Evolutionary conservation across 2,888 invertebrate genomes (phyloP), one percentile per base, ranked within the genome.

Genomic region (Saturnia japonica): DNA sequence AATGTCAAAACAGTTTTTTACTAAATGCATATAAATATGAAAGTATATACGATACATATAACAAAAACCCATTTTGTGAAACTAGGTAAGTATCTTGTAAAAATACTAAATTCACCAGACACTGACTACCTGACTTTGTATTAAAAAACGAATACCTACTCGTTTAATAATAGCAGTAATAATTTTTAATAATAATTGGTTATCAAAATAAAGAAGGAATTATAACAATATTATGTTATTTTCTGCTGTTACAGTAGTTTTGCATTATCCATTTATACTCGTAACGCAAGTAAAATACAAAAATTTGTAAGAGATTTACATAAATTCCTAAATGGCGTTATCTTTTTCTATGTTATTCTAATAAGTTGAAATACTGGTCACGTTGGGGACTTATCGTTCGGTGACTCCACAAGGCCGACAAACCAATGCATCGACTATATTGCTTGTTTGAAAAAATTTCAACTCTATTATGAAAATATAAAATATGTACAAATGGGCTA

Each of bases 321-420:
- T 47, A 47, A 16, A 47, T 47, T 47, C 47, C 47, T 47, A 47
- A 43, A 8, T 43, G 43, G 19, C 47, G 47, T 47, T 47, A 47
- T 19, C 22, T 54, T 54, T 54, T 54, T 54, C 12, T 22, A 22
- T 45, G 45, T 54, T 54, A 11, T 54, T 22, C 11, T 11, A 54
- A 54, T 54, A 54, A 54, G 22, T 54, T 22, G 22, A 54, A 54
- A 54, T 54, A 54, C 54, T 54, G n/a, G 51, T 54, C 54, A 22
- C 22, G 22, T 8, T 22, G 9, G 54, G n/a, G 54, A 22, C 22
- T 54, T 54, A 54, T 54, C 54, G 54, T 54, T 22, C 54, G 22
- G 54, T 54, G 54, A 54, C 54, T 54, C 54, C 54, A n/a, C 54
- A 54, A 54, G 54, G 54, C 54, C 54, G 54, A 54, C 22, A 54